Evolutionary conservation across 2,888 invertebrate genomes (phyloP).

Genomic region (Oligia fasciuncula): DNA sequence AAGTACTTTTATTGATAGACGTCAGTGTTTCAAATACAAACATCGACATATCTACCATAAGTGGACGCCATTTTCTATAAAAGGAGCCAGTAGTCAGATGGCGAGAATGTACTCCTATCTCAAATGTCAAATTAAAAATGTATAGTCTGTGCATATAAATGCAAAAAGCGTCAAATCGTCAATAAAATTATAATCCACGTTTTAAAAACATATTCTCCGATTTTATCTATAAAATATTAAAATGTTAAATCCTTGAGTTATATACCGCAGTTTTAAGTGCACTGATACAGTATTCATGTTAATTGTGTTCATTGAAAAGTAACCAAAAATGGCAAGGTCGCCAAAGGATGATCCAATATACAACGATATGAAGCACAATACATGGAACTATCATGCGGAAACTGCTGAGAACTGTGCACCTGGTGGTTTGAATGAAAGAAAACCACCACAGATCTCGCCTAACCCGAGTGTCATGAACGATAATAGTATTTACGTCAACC

Average conservation of each 20-base stretch:
- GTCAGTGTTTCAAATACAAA: background rate
- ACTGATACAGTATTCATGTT: conserved; percentile 69
- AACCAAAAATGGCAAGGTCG: conserved; percentile 89
- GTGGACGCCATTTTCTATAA: background rate
- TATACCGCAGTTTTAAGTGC: conserved; percentile 64
- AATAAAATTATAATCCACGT: conserved; percentile 82
- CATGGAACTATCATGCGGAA: conserved; percentile 87
- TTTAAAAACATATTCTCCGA: conserved; percentile 74
- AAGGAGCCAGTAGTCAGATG: background rate
- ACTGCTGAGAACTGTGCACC: conserved; percentile 82
- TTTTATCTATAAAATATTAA: conserved; percentile 72
- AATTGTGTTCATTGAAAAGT: conserved; percentile 73
- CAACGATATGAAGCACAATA: conserved; percentile 84
- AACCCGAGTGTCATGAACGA: conserved; percentile 78
- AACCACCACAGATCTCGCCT: conserved; percentile 76
- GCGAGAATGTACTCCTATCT: conserved; percentile 46
- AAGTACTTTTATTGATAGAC: too few species aligned
- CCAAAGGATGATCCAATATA: conserved; percentile 87
- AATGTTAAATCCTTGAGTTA: conserved; percentile 84
- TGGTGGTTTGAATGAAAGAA: conserved; percentile 80
- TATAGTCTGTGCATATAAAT: conserved; percentile 63
- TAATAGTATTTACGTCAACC: conserved; percentile 80
- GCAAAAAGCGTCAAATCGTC: conserved; percentile 82
- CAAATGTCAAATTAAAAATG: conserved; percentile 57
- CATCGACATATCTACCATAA: background rate